phyloP scores from a whole-genome alignment of 2,888 invertebrate species.

The Scaptomyza polygonia region DNA sequence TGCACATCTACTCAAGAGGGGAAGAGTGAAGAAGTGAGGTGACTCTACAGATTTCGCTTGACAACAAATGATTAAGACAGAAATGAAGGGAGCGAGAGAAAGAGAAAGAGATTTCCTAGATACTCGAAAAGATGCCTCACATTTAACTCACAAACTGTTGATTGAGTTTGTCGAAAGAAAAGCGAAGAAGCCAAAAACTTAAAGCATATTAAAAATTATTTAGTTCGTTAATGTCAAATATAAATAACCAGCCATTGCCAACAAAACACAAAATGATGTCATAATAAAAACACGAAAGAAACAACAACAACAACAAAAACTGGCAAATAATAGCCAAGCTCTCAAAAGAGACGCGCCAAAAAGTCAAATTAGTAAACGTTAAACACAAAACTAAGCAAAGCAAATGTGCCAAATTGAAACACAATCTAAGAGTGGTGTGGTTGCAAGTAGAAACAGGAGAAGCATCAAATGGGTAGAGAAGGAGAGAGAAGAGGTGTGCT shows the following conservation, averaged over 20 bases:
- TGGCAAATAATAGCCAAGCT: slow-evolving; percentile 41
- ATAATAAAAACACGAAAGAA: slow-evolving; percentile 48
- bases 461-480: slow-evolving; percentile 10
- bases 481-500: background rate
- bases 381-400: slow-evolving; percentile 60
- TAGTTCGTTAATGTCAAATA: slow-evolving; percentile 51
- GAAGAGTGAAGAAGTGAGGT: background rate
- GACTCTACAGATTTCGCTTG: slow-evolving; percentile 27
- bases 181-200: slow-evolving; percentile 1
- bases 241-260: slow-evolving; percentile 38
- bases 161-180: slow-evolving; percentile 41
- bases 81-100: too few species aligned
- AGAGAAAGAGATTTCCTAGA: slow-evolving; percentile 28
- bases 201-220: slow-evolving; percentile 35
- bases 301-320: slow-evolving; percentile 12
- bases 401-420: slow-evolving; percentile 65
- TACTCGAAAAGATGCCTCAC: slow-evolving; percentile 17
- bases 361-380: slow-evolving; percentile 68
- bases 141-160: slow-evolving; percentile 43
- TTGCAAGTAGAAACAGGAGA: slow-evolving; percentile 42
- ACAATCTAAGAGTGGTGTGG: slow-evolving; percentile 57
- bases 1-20: slow-evolving; percentile 33
- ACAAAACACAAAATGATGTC: slow-evolving; percentile 61
- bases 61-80: slow-evolving; percentile 35
- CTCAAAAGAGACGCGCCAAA: slow-evolving; percentile 52